A percentile compares a stretch with the other conserved stretches of the same genome.
phyloP scores from a whole-genome alignment of 2,888 invertebrate species.

The Apeira syringaria region DNA sequence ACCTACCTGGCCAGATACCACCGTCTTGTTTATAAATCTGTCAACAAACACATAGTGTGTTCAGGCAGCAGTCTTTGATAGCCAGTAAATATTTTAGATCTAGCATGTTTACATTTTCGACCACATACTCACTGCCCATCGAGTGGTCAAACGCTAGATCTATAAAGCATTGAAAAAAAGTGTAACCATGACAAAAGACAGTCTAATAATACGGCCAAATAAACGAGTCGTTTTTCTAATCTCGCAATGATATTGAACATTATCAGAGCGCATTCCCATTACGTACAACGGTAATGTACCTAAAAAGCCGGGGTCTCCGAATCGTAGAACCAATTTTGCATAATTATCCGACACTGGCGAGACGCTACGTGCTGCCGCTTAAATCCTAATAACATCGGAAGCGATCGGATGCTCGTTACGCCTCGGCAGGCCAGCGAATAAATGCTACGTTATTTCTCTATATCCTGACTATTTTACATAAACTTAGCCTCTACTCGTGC shows the following conservation, averaged over 20 bases:
- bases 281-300: slow-evolving; percentile 77
- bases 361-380: slow-evolving; percentile 67
- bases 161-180: slow-evolving; percentile 31
- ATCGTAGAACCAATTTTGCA: slow-evolving; percentile 81
- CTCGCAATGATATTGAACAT: slow-evolving; percentile 73
- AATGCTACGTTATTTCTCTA: slow-evolving; percentile 59
- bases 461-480: slow-evolving; percentile 27
- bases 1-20: too few relatives aligned
- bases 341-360: slow-evolving; percentile 72
- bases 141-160: too few relatives aligned
- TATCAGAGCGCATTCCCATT: slow-evolving; percentile 80
- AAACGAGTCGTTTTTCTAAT: slow-evolving; percentile 56
- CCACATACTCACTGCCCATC: too few relatives aligned
- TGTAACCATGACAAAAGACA: slow-evolving; percentile 56
- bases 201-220: slow-evolving; percentile 53
- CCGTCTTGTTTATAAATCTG: neutral
- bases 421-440: slow-evolving; percentile 67
- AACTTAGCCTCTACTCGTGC: slow-evolving; percentile 31
- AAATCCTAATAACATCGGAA: slow-evolving; percentile 78
- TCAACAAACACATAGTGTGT: too few relatives aligned
- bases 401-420: slow-evolving; percentile 77
- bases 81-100: too few relatives aligned
- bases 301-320: slow-evolving; percentile 77
- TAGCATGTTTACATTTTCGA: too few relatives aligned
- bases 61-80: too few relatives aligned